Evolutionary conservation across 1,140 invertebrate genomes (phyloP).

Genomic region (Eumeta japonica): DNA sequence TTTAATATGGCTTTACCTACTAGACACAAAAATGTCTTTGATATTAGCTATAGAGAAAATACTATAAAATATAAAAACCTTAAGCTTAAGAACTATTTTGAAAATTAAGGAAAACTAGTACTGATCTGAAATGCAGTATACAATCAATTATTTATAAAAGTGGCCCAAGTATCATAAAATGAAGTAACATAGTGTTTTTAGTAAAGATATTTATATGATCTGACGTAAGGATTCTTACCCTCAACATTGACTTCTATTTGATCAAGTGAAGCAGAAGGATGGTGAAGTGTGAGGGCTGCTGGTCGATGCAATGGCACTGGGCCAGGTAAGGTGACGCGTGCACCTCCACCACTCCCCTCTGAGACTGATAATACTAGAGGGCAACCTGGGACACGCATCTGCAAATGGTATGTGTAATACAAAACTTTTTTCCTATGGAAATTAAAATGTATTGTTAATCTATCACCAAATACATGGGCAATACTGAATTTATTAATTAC

Average conservation of each 20-base stretch:
- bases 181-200: neutral
- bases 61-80: no score
- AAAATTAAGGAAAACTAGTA: no score
- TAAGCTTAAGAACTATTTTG: no score
- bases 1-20: no score
- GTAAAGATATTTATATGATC: neutral
- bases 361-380: conserved; percentile 69
- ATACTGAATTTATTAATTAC: no score
- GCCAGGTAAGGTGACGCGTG: conserved; percentile 68
- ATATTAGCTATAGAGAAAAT: no score
- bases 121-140: no score
- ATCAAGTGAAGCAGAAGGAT: conserved; percentile 80
- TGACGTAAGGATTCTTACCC: conserved; percentile 67
- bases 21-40: no score
- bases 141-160: no score
- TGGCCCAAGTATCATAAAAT: no score
- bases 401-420: conserved; percentile 4
- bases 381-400: conserved; percentile 74
- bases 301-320: conserved; percentile 65
- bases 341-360: conserved; percentile 69
- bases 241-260: conserved; percentile 93
- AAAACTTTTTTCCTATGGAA: neutral
- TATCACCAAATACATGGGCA: conserved; percentile 55
- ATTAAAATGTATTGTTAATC: conserved; percentile 25
- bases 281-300: conserved; percentile 65